These are phyloP conservation scores for Archegozetes longisetosus DNA, from an alignment of 1,140 invertebrate genomes.

Conservation along the genomic window DNA sequence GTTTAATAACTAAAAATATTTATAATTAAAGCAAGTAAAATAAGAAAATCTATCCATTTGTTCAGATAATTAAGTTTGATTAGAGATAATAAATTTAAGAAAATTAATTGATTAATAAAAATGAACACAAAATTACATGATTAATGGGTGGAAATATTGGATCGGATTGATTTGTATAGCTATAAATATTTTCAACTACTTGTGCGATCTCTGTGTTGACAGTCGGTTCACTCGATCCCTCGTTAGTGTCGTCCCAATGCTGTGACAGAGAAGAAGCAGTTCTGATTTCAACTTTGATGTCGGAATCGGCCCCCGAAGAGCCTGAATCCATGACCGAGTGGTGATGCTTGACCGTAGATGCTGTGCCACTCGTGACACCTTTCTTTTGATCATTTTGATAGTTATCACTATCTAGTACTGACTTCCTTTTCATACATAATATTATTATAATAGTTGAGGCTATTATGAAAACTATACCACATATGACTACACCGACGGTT, in stretches of 20 bases:
- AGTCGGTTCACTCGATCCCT: slow-evolving; percentile 30
- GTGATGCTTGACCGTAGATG: neutral
- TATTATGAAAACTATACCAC: slow-evolving; percentile 45
- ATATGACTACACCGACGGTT: slow-evolving; percentile 44
- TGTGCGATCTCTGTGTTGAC: slow-evolving; percentile 30
- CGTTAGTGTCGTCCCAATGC: slow-evolving; percentile 33
- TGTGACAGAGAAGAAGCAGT: slow-evolving; percentile 59
- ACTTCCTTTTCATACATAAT: slow-evolving; percentile 39
- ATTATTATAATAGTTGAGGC: slow-evolving; percentile 46
- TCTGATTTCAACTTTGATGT: slow-evolving; percentile 69
- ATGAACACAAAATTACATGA: slow-evolving; percentile 1
- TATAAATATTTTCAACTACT: slow-evolving; percentile 39
- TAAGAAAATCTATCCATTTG: neutral
- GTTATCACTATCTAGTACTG: neutral
- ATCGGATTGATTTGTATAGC: slow-evolving; percentile 67
- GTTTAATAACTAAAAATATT: slow-evolving; percentile 29
- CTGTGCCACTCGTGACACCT: neutral
- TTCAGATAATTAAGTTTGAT: neutral
- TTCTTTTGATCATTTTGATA: neutral
- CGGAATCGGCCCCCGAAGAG: slow-evolving; percentile 67
- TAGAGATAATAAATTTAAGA: neutral
- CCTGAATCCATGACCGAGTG: slow-evolving; percentile 32
- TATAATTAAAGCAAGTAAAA: no score
- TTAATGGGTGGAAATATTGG: slow-evolving; percentile 40
- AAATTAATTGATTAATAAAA: neutral